Evolutionary conservation across 2,113 vertebrate genomes (phyloP), one percentile per base, ranked within the genome.

Genomic region (Pimephales promelas): DNA sequence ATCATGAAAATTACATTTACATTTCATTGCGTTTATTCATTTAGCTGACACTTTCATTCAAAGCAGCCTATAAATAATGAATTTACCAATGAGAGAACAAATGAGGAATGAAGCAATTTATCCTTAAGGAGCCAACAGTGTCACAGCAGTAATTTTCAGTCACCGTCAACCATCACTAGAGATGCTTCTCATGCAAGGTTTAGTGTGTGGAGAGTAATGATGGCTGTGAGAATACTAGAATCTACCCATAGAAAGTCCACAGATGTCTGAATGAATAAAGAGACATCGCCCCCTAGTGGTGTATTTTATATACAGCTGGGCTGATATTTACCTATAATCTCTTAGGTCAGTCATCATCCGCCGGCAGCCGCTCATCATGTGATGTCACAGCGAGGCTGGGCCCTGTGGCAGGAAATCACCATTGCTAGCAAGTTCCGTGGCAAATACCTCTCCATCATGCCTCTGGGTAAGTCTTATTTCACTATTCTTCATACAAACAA

Each of bases 401-500:
- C 95, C 3, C 83, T 99, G 88, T 97, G 97, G 97, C 98, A 99
- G 93, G 98, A 99, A 90, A 99, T 99, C 94, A 98, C 98, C 72
- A 97, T 99, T 0, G 95, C 97, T 89, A 99, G 98, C 97, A 99
- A 99, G 92, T 99, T 99, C 92, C 95, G 98, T 84, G 98, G 98
- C 84, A 99, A 99, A 94, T 98, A 99, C 93, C 96, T 99, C 92
- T 99, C 98, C 88, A 99, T 99, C 89, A 97, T 98, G 97, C 98
- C 98, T 0, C 94, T 99, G 84, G 98, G 98, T 99, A 34, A 84
- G 86, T 70, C 56, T 54, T 11, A 28, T 4, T 2, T 47, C 45
- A 26, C 24, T 28, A 28, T 22, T 20, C 10, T 52, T 52, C 28
- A 24, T 54, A 75, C 81, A 31, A 43, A 18, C 71, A 74, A 68